A percentile compares a stretch with the other conserved stretches of the same genome.
Evolutionary conservation across 2,797 vertebrate genomes (phyloP).

Genomic region (Acanthopagrus latus): DNA sequence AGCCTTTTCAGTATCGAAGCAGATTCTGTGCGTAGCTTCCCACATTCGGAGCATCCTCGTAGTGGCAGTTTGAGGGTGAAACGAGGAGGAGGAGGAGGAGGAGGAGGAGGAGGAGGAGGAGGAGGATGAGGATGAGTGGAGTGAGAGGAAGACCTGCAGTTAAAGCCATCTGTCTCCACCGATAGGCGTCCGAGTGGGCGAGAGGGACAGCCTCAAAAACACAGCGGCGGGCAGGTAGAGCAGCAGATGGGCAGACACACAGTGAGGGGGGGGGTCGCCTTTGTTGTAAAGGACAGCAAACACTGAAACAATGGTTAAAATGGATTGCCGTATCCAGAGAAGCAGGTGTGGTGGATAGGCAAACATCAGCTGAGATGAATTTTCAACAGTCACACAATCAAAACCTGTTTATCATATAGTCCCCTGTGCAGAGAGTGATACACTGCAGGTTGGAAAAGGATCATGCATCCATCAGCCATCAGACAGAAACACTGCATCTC

Average conservation of each 20-base stretch:
- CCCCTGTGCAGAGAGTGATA: not conserved
- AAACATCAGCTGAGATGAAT: constrained; percentile 14
- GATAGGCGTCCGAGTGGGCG: constrained; percentile 40
- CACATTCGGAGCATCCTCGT: constrained; percentile 54
- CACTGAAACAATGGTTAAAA: not conserved
- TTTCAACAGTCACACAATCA: not conserved
- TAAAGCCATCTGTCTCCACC: constrained; percentile 75
- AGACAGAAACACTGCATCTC: no score
- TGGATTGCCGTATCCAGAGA: not conserved
- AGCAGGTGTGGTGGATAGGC: constrained; percentile 8
- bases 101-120: constrained; percentile 36
- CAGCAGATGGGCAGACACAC: constrained; percentile 29
- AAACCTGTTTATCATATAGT: not conserved
- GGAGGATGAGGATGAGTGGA: constrained; percentile 41
- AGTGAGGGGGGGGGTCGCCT: constrained; percentile 19
- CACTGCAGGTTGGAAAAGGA: not conserved
- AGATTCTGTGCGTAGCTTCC: not conserved
- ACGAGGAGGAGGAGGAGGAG: constrained; percentile 30
- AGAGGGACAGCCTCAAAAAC: constrained; percentile 16
- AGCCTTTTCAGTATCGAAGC: not conserved
- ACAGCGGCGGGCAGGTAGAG: constrained; percentile 29
- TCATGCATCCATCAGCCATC: not conserved
- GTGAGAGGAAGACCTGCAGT: constrained; percentile 70
- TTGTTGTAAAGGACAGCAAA: constrained; percentile 19
- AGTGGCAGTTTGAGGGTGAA: constrained; percentile 42